These are phyloP conservation scores for Microplitis mediator DNA, from an alignment of 1,140 invertebrate species.

Conservation along the genomic window DNA sequence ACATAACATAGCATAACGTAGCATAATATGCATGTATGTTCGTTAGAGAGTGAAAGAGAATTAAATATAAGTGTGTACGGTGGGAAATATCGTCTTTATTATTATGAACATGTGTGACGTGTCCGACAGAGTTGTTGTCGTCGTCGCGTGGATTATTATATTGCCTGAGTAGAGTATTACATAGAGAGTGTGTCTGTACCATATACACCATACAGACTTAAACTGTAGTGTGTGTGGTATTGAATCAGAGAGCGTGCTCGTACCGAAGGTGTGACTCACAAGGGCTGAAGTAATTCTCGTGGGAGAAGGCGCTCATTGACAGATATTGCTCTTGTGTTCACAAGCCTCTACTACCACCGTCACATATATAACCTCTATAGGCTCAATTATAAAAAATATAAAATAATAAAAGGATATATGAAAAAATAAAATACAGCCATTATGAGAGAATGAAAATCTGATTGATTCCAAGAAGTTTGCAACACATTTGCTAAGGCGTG, in stretches of 20 bases:
- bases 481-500: no score
- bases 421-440: no score
- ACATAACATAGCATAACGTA: not conserved
- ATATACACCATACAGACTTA: not conserved
- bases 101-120: slow-evolving; percentile 22
- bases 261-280: slow-evolving; percentile 10
- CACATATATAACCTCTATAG: not conserved
- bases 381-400: not conserved
- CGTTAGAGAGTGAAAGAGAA: not conserved
- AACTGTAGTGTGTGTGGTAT: not conserved
- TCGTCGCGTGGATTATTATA: slow-evolving; percentile 23
- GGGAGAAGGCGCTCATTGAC: slow-evolving; percentile 13
- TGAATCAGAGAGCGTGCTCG: slow-evolving; percentile 8
- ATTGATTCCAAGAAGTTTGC: slow-evolving; percentile 10
- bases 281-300: slow-evolving; percentile 13
- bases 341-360: not conserved
- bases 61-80: not conserved
- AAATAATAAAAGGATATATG: no score
- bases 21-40: not conserved
- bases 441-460: no score
- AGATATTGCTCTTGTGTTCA: not conserved
- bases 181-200: not conserved
- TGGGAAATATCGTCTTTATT: slow-evolving; percentile 20
- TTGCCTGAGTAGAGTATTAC: not conserved
- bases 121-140: slow-evolving; percentile 12